Base-by-base conservation (phyloP, 1,140 invertebrate species). In the Carcinoscorpius rotundicauda region DNA sequence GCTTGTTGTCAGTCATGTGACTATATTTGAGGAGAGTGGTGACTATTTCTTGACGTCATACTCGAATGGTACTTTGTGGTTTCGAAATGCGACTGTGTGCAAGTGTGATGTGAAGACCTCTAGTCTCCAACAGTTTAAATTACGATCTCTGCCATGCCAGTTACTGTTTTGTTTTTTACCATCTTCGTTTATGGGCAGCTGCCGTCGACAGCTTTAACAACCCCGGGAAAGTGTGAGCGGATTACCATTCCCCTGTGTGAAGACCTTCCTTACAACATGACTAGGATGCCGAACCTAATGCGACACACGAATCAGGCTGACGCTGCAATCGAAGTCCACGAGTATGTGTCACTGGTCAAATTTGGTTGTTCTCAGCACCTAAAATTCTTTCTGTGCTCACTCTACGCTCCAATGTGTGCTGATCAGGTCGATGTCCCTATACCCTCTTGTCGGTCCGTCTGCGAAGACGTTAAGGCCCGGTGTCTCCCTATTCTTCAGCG, bases 401-500 rank as follows among this genome's bases (percentile, higher is more conserved):
- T 93, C 10, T 95, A 94, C 75, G 88, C 91, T 52, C 94, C 94
- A 29, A 93, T 97, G 91, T 97, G 94, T 78, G 94, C 91, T 5
- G 89, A 92, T 73, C 92, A 94, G 77, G 89, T 95, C 49, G 74
- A 87, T 11, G 82, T 87, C 58, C 89, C 91, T 1, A 95, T 97
- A 58, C 91, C 91, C 10, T 91, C 91, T 2, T 97, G 93, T 76
- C 81, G 90, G 69, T 85, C 87, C 55, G 81, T 95, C 51, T 96
- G 93, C 76, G 87, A 93, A 74, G 87, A 85, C 70, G 92, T 96
- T 5, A 82, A 87, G 66, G 81, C 82, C 9, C 81, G 86, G 52
- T 97, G 93, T 76, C 86, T 86, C 74, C 90, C 92, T 1, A 86
- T 95, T 4, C 81, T 97, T 52, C 81, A 86, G 68, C 87, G 86